Conservation (phyloP, 2,888 invertebrate species). For the Lasioglossum villosulum region DNA sequence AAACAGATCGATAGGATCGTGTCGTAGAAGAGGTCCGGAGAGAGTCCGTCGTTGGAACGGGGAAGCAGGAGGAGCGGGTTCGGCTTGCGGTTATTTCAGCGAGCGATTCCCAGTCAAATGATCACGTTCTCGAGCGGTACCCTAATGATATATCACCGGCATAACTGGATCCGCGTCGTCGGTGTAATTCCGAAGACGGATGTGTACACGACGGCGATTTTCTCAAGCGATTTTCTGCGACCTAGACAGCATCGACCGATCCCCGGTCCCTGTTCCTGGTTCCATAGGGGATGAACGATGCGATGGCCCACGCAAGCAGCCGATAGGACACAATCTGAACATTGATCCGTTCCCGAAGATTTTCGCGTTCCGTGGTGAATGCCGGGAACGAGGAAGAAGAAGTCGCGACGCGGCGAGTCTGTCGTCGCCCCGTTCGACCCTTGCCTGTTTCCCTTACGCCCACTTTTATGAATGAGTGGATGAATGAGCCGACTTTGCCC, state of each 20-base stretch:
- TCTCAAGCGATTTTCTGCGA: conserved; percentile 36
- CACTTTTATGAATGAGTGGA: conserved; percentile 76
- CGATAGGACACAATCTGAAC: conserved; percentile 31
- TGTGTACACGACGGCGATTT: conserved; percentile 30
- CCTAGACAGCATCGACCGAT: conserved; percentile 27
- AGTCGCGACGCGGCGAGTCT: not conserved
- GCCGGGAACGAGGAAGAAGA: conserved; percentile 2
- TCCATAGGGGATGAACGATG: not conserved
- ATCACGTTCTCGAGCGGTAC: conserved; percentile 1
- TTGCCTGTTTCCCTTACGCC: conserved; percentile 50
- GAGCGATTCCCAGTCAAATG: not conserved
- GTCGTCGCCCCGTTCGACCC: conserved; percentile 26
- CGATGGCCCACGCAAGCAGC: conserved; percentile 10
- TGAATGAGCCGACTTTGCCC: conserved; percentile 81
- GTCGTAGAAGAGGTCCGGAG: conserved; percentile 29
- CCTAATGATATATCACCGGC: conserved; percentile 20
- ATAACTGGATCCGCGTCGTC: conserved; percentile 29
- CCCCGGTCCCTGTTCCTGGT: not conserved
- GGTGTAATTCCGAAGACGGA: conserved; percentile 18
- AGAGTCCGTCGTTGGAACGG: not conserved
- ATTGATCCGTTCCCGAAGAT: conserved; percentile 32
- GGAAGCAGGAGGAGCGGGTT: conserved; percentile 17
- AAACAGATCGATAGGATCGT: conserved; percentile 66
- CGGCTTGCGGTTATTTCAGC: not conserved
- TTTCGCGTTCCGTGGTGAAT: not conserved